Conservation (phyloP, 2,888 invertebrate species). For the Stenchaetothrips biformis region DNA sequence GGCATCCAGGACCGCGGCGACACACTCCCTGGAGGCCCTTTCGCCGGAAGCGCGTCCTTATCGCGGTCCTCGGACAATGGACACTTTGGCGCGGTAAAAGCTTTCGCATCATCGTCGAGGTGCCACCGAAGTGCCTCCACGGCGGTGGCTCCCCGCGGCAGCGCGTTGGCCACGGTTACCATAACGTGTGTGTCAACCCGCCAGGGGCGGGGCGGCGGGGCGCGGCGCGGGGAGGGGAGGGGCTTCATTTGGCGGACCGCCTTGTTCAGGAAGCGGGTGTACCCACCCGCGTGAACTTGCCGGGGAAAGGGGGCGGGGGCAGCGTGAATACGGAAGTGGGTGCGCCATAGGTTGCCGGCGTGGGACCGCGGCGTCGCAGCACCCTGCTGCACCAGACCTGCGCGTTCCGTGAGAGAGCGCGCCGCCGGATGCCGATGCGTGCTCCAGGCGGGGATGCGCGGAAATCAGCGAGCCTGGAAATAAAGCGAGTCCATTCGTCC, state of each 20-base stretch:
- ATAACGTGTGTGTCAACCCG: slow-evolving; percentile 42
- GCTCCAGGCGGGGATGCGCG: too few relatives aligned
- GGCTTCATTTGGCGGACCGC: slow-evolving; percentile 45
- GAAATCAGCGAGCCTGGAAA: too few relatives aligned
- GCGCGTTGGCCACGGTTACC: slow-evolving; percentile 50
- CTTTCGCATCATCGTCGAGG: slow-evolving; percentile 47
- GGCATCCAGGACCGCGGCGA: too few relatives aligned
- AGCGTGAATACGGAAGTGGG: background rate
- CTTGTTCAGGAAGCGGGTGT: slow-evolving; percentile 46
- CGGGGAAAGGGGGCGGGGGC: background rate
- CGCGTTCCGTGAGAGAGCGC: too few relatives aligned
- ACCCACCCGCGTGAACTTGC: slow-evolving; percentile 40
- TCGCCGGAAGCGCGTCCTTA: background rate
- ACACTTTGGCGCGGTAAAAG: slow-evolving; percentile 7
- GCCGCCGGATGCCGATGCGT: too few relatives aligned
- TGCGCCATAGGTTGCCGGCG: background rate
- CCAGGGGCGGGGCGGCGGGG: slow-evolving; percentile 39
- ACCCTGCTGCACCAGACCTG: too few relatives aligned
- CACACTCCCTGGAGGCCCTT: too few relatives aligned
- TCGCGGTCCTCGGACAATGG: slow-evolving; percentile 1
- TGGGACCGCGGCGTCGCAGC: background rate
- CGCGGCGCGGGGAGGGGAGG: slow-evolving; percentile 32
- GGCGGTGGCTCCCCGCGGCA: slow-evolving; percentile 53
- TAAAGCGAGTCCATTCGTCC: too few relatives aligned
- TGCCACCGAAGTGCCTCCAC: slow-evolving; percentile 51